Conservation (phyloP, 2,113 vertebrate species). For the Lycaon pictus region DNA sequence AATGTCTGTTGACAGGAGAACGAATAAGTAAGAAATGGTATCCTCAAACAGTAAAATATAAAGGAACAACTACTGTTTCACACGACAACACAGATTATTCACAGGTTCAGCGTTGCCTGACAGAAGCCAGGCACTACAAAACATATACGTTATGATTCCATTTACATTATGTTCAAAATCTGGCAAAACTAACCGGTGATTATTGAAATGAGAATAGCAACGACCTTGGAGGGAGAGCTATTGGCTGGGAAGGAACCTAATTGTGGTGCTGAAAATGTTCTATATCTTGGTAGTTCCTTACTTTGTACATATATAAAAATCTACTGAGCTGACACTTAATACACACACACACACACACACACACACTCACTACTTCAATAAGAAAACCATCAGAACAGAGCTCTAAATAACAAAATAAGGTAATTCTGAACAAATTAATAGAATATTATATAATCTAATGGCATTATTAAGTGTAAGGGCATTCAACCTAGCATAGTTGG, state of each 20-base stretch:
- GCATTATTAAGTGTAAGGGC: background rate
- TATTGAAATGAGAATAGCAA: background rate
- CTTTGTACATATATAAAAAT: background rate
- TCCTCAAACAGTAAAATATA: background rate
- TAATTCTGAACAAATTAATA: background rate
- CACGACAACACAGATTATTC: background rate
- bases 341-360: background rate
- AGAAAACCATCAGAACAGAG: constrained; percentile 1
- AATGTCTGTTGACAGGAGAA: background rate
- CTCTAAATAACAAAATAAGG: background rate
- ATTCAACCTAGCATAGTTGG: background rate
- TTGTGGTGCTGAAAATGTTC: background rate
- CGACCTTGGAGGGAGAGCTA: background rate
- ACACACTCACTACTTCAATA: background rate
- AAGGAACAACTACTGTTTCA: background rate
- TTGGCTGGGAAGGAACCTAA: background rate
- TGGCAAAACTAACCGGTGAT: background rate
- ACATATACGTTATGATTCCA: background rate
- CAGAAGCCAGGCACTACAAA: background rate
- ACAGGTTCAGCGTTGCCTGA: background rate
- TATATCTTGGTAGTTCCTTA: background rate
- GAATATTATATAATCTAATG: background rate
- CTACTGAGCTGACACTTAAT: background rate
- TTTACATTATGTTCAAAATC: background rate
- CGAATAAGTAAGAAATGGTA: background rate